These are phyloP conservation scores for Hemithea aestivaria DNA, from an alignment of 2,888 invertebrate genomes.

Conservation along the genomic window DNA sequence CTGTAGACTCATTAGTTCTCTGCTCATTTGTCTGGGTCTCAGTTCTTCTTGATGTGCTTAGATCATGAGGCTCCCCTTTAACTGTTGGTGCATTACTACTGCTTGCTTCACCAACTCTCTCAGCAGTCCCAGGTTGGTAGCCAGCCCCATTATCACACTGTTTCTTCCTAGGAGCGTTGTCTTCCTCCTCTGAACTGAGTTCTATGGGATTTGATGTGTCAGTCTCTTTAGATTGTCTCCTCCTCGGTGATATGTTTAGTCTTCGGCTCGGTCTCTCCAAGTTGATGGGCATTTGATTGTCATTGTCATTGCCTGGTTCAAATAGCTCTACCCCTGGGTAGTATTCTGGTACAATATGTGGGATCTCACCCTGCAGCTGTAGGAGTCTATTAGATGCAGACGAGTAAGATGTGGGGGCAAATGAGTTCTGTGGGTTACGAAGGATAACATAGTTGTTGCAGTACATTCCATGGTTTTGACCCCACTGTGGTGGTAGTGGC, in stretches of 20 bases:
- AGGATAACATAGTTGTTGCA: constrained; percentile 53
- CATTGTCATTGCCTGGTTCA: background rate
- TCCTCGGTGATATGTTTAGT: constrained; percentile 66
- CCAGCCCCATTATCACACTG: constrained; percentile 44
- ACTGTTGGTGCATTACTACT: constrained; percentile 29
- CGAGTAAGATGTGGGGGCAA: constrained; percentile 48
- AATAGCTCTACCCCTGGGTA: too few relatives aligned
- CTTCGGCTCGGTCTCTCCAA: constrained; percentile 68
- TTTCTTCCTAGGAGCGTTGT: constrained; percentile 56
- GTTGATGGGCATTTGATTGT: constrained; percentile 11
- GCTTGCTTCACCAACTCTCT: constrained; percentile 21
- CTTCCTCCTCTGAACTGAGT: constrained; percentile 74
- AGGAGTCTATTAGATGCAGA: constrained; percentile 23
- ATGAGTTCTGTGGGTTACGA: constrained; percentile 48
- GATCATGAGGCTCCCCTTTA: constrained; percentile 52
- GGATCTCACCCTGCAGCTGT: constrained; percentile 1
- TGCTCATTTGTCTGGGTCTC: constrained; percentile 22
- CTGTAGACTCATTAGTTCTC: background rate
- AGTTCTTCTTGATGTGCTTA: constrained; percentile 29
- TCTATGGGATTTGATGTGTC: constrained; percentile 61
- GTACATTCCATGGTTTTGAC: constrained; percentile 27
- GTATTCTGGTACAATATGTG: constrained; percentile 1
- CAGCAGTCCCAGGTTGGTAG: constrained; percentile 16
- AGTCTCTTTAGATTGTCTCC: constrained; percentile 62
- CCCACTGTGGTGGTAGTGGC: constrained; percentile 11